Evolutionary conservation across 2,797 vertebrate species (phyloP), one percentile per base, ranked within the genome.

Genomic region (Tauraco hartlaubi): DNA sequence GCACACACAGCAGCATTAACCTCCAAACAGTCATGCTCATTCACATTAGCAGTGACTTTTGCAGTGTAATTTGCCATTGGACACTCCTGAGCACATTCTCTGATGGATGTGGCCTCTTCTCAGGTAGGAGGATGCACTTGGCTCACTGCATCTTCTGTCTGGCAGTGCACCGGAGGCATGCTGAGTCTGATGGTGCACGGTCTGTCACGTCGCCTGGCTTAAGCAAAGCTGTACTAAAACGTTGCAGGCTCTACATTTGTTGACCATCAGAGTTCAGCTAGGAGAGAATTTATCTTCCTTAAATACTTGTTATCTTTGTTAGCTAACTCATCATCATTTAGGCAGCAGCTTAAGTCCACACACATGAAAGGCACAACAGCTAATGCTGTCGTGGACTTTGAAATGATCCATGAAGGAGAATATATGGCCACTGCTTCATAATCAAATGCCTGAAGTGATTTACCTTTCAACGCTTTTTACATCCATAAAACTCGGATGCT

Each of bases 271-370:
- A 94, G 82, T 93, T 81, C 64, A 90, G 67, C 79, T 92, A 59
- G 69, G 49, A 85, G 39, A 80, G 72, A 90, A 94, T 95, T 95
- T 96, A 89, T 97, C 97, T 97, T 96, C 91, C 91, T 94, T 92
- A 97, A 97, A 95, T 81, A 97, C 82, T 78, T 86, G 86, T 91
- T 96, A 95, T 98, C 97, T 97, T 93, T 83, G 83, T 95, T 96
- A 95, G 95, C 83, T 88, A 94, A 85, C 79, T 90, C 92, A 95
- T 88, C 88, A 78, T 86, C 83, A n/a, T 98, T 97, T 92, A 96
- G 92, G 84, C 82, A 96, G 95, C 91, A 96, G 95, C 91, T 89
- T 94, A 90, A 75, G 49, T 72, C 96, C 76, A 71, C 69, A 91
- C 68, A 80, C 15, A 48, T 80, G 91, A 97, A 96, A 90, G 94